Evolutionary conservation across 2,113 vertebrate species (phyloP), one percentile per base, ranked within the genome.

Genomic region (Eclectus roratus): DNA sequence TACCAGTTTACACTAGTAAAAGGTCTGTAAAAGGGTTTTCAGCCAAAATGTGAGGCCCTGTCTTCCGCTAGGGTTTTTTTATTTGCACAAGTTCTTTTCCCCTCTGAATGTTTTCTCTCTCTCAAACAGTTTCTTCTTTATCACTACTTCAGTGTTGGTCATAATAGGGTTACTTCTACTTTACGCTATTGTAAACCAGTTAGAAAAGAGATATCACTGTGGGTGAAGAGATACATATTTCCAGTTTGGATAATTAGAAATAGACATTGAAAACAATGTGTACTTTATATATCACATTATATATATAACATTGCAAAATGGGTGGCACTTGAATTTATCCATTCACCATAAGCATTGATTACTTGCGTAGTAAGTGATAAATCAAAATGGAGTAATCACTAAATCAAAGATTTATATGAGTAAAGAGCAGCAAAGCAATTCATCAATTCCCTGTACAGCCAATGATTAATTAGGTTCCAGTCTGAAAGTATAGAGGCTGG

Each of bases 321-420:
- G 97, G 97, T 93, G 98, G 98, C 98, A 98, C 98, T 98, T 95
- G 97, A 97, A 97, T 98, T 98, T 97, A 94, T 82, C 97, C 98
- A 98, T 98, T 98, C 98, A 98, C 98, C 98, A 98, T 97, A 97
- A 97, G 98, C 98, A 99, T 99, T 99, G 98, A 99, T 98, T 98
- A 98, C 97, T 89, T 94, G 92, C 88, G 27, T 95, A 97, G 97
- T 96, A 97, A 88, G 95, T 96, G 97, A 99, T 98, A 98, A 99
- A 99, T 98, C 98, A 98, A 98, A 98, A 96, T 96, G 96, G 95
- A 96, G 98, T 98, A 98, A 98, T 98, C 98, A 97, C 97, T 98
- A 98, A 98, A 99, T 99, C 98, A 98, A 98, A 98, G 97, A 98
- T 97, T 99, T 98, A 99, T 98, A 98, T 91, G 98, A 96, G 93